phyloP scores from a whole-genome alignment of 2,113 vertebrate species.

The Balaenoptera acutorostrata region DNA sequence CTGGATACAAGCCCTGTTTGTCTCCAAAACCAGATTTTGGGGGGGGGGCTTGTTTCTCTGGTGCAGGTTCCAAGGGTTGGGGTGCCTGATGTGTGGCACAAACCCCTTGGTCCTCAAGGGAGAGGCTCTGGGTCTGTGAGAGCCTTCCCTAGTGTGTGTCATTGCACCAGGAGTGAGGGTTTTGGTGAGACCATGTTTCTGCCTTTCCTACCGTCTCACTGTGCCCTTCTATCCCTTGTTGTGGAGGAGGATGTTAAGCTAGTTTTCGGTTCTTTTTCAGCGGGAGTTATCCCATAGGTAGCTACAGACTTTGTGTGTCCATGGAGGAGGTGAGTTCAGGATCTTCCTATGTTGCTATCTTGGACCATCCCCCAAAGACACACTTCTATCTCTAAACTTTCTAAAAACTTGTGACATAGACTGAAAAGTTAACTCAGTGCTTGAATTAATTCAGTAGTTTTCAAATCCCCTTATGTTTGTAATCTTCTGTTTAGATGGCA shows the following conservation, averaged over 20 bases:
- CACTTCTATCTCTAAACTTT: background rate
- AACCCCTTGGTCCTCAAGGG: background rate
- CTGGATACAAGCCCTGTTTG: background rate
- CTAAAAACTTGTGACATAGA: background rate
- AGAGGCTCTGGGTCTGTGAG: background rate
- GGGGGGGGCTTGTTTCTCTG: background rate
- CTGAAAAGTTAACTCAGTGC: background rate
- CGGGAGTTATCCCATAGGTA: background rate
- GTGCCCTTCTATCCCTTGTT: background rate
- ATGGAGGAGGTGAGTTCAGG: background rate
- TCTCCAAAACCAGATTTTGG: background rate
- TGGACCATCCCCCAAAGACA: background rate
- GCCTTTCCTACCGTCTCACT: background rate
- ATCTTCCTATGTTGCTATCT: background rate
- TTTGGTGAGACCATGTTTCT: background rate
- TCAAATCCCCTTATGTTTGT: background rate
- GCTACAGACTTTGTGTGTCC: background rate
- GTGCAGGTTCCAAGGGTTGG: background rate
- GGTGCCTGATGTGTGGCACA: background rate
- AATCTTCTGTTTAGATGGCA: background rate
- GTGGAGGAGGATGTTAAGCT: background rate
- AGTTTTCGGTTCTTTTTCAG: background rate
- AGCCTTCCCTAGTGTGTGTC: background rate
- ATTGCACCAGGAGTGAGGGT: background rate
- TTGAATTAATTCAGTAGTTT: background rate